A percentile compares a stretch with the other conserved stretches of the same genome.
These are phyloP conservation scores for Biston betularia DNA, from an alignment of 2,888 invertebrate species.

Conservation along the genomic window DNA sequence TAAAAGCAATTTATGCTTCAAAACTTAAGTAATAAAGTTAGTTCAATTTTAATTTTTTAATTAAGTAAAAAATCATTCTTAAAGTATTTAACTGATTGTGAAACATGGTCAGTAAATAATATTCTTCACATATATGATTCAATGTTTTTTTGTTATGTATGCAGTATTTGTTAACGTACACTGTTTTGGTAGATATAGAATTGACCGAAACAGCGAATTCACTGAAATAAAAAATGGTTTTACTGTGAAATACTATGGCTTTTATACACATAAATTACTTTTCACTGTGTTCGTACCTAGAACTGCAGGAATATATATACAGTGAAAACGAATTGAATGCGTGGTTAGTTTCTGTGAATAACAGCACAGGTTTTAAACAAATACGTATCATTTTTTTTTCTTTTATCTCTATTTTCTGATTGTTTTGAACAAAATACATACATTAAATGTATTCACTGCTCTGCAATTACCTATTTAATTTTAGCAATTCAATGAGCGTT, in stretches of 20 bases:
- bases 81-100: too few species aligned
- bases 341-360: not conserved
- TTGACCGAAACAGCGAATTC: not conserved
- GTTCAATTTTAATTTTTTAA: too few species aligned
- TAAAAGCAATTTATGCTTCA: too few species aligned
- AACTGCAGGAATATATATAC: not conserved
- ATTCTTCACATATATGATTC: too few species aligned
- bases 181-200: not conserved
- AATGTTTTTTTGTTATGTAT: too few species aligned
- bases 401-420: not conserved
- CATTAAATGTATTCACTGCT: not conserved
- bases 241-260: constrained; percentile 5
- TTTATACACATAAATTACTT: constrained; percentile 10
- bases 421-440: not conserved
- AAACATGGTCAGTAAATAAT: too few species aligned
- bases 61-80: too few species aligned
- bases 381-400: not conserved
- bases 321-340: not conserved
- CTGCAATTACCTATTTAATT: not conserved
- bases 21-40: too few species aligned
- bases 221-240: not conserved
- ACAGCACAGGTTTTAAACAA: not conserved
- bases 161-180: not conserved
- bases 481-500: not conserved
- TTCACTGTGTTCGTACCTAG: constrained; percentile 11